Conservation (phyloP, 2,797 vertebrate species). For the Gallinago solitaria region DNA sequence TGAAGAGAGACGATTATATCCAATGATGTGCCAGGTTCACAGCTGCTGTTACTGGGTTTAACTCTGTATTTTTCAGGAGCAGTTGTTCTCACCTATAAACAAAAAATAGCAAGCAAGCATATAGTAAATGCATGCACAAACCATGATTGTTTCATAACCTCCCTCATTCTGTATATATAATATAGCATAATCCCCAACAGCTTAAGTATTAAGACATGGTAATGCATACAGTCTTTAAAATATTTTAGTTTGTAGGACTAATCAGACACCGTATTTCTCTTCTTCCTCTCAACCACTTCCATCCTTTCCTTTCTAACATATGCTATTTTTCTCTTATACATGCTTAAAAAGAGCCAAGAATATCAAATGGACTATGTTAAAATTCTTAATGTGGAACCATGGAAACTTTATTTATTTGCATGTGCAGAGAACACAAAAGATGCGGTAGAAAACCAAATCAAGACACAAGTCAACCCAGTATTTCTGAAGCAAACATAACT, state of each 20-base stretch:
- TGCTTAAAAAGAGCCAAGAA: neutral
- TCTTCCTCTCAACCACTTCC: neutral
- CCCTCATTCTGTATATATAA: neutral
- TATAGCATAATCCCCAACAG: neutral
- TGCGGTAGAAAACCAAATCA: neutral
- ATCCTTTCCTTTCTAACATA: neutral
- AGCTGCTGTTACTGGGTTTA: constrained; percentile 94
- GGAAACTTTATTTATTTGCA: neutral
- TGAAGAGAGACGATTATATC: constrained; percentile 94
- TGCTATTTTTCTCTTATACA: neutral
- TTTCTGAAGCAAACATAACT: neutral
- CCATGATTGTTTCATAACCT: neutral
- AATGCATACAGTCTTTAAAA: neutral
- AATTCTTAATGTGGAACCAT: neutral
- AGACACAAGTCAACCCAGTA: neutral
- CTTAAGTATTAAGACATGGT: neutral
- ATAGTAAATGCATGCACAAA: neutral
- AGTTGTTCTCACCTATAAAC: constrained; percentile 91
- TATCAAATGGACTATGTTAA: neutral
- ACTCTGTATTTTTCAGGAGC: constrained; percentile 97
- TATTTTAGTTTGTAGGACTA: neutral
- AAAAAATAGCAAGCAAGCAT: neutral
- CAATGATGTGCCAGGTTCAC: constrained; percentile 88
- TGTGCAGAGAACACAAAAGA: neutral
- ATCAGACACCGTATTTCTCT: neutral